phyloP scores from a whole-genome alignment of 1,140 invertebrate genomes.

The Zaprionus ghesquierei region DNA sequence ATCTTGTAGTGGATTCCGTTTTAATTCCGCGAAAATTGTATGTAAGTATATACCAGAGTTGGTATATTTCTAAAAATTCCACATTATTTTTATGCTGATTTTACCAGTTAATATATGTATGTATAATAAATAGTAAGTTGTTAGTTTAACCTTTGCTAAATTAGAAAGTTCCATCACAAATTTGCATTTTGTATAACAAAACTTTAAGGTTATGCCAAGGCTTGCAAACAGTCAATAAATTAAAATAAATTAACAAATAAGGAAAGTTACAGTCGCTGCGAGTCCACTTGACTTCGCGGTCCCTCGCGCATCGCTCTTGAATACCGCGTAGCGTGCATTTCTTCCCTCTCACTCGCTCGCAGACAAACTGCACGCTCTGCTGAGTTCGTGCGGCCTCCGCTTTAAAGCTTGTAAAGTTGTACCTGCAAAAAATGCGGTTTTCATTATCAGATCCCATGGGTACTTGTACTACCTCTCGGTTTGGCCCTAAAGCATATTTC shows the following conservation, averaged over 20 bases:
- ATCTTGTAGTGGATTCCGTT: background rate
- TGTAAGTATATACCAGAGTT: background rate
- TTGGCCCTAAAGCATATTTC: background rate
- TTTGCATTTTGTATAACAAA: background rate
- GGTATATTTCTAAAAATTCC: no score
- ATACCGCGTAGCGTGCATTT: background rate
- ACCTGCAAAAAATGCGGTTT: background rate
- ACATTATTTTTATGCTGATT: background rate
- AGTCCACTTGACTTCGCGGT: background rate
- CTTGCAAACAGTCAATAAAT: background rate
- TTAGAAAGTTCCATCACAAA: background rate
- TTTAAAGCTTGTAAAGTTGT: background rate
- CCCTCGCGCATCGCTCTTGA: background rate
- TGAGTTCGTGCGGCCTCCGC: background rate
- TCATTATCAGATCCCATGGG: background rate
- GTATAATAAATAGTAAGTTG: background rate
- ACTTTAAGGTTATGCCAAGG: background rate
- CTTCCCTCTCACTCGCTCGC: background rate
- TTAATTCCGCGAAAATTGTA: background rate
- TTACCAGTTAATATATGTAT: background rate
- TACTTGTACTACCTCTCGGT: background rate
- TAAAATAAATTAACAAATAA: constrained; percentile 3
- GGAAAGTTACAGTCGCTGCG: background rate
- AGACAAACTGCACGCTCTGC: background rate
- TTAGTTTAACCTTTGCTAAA: background rate